These are phyloP conservation scores for Glandiceps talaboti DNA, from an alignment of 53 echinoderm and acorn worm genomes.

Conservation along the genomic window DNA sequence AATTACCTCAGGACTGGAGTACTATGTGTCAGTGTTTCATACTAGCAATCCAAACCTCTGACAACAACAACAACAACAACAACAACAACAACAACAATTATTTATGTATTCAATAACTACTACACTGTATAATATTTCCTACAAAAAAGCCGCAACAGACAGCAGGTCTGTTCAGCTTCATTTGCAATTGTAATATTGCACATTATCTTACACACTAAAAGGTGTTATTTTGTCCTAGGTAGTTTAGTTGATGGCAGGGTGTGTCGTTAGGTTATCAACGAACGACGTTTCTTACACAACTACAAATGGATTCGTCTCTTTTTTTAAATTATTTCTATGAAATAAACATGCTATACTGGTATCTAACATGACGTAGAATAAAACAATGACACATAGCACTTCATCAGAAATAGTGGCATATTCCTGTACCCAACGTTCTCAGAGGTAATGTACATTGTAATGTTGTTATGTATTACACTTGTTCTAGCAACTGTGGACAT, in stretches of 20 bases:
- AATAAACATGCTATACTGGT: background rate
- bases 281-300: too few relatives aligned
- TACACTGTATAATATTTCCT: too few relatives aligned
- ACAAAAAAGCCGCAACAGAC: too few relatives aligned
- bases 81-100: too few relatives aligned
- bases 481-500: slow-evolving; percentile 2
- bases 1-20: background rate
- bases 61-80: too few relatives aligned
- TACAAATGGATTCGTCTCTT: too few relatives aligned
- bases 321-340: background rate
- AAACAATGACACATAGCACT: background rate
- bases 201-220: background rate
- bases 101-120: too few relatives aligned
- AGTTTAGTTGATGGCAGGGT: background rate
- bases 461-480: slow-evolving; percentile 11
- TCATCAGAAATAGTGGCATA: background rate
- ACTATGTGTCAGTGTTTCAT: background rate
- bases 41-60: too few relatives aligned
- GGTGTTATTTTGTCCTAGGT: background rate
- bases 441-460: background rate
- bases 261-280: too few relatives aligned
- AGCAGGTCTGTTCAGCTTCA: too few relatives aligned
- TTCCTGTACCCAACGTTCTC: background rate
- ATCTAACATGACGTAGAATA: background rate
- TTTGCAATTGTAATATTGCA: background rate